These are phyloP conservation scores for Sylvia atricapilla DNA, from an alignment of 2,113 vertebrate species.

Conservation along the genomic window DNA sequence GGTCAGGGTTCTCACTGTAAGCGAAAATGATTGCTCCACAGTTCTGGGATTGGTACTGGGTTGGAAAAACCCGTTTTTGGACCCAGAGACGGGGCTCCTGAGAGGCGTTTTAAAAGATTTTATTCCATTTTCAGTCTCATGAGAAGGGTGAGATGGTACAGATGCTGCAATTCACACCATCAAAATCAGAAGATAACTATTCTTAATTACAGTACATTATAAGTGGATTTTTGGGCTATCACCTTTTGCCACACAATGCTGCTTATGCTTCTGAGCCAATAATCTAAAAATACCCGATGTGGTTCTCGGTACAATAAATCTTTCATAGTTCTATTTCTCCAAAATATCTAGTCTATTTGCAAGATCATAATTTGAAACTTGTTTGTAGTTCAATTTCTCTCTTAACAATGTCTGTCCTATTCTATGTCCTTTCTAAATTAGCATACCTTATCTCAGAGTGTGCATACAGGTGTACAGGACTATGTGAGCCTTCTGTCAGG, in stretches of 20 bases:
- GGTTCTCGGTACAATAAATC: background rate
- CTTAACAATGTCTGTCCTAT: background rate
- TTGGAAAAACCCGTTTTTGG: background rate
- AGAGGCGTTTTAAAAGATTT: background rate
- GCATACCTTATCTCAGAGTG: background rate
- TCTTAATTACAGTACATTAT: background rate
- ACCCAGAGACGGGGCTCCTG: background rate
- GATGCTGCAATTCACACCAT: background rate
- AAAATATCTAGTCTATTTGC: background rate
- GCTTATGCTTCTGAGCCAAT: background rate
- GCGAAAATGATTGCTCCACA: background rate
- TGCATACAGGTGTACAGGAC: background rate
- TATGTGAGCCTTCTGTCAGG: background rate
- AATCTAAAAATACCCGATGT: background rate
- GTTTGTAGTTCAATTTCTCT: background rate
- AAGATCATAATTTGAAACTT: background rate
- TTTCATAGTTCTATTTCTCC: background rate
- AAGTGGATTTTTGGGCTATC: background rate
- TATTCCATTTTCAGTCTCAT: background rate
- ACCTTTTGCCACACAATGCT: background rate
- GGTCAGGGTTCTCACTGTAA: accelerated
- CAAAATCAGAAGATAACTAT: background rate
- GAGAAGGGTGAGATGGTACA: background rate
- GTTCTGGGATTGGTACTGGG: background rate
- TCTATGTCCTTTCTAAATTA: background rate